Evolutionary conservation across 1,140 invertebrate species (phyloP).

Genomic region (Magallana ariakensis): DNA sequence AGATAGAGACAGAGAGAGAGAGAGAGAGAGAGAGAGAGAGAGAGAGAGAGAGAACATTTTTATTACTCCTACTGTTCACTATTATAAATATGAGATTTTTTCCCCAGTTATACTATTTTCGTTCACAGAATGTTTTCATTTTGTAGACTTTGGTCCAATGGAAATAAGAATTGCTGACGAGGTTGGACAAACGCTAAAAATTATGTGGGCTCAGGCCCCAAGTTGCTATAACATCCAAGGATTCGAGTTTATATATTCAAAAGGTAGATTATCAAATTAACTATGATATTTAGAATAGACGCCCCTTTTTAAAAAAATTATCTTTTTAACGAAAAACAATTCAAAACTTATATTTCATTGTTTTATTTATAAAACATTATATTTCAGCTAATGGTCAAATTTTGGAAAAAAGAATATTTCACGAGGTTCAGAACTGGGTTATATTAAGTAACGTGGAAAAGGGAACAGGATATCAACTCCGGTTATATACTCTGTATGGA

Average conservation of each 20-base stretch:
- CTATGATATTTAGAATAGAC: too few relatives aligned
- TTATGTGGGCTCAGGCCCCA: neutral
- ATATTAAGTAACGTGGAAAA: neutral
- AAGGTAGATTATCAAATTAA: neutral
- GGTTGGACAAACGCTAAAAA: neutral
- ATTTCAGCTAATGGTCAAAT: neutral
- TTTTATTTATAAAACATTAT: too few relatives aligned
- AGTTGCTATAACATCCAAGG: neutral
- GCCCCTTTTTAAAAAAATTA: too few relatives aligned
- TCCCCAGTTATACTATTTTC: neutral
- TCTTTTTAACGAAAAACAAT: neutral
- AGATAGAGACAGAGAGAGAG: too few relatives aligned
- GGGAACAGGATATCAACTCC: neutral
- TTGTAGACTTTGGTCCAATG: neutral
- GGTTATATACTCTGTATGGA: neutral
- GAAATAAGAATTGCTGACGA: neutral
- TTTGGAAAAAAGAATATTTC: neutral
- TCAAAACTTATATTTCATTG: neutral
- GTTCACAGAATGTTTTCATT: too few relatives aligned
- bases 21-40: too few relatives aligned
- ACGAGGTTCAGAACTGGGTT: neutral
- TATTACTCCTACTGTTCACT: too few relatives aligned
- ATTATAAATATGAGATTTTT: neutral
- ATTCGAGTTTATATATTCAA: neutral
- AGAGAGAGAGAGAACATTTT: too few relatives aligned